Evolutionary conservation across 2,888 invertebrate genomes (phyloP).

Genomic region (Pristionchus arcanus): DNA sequence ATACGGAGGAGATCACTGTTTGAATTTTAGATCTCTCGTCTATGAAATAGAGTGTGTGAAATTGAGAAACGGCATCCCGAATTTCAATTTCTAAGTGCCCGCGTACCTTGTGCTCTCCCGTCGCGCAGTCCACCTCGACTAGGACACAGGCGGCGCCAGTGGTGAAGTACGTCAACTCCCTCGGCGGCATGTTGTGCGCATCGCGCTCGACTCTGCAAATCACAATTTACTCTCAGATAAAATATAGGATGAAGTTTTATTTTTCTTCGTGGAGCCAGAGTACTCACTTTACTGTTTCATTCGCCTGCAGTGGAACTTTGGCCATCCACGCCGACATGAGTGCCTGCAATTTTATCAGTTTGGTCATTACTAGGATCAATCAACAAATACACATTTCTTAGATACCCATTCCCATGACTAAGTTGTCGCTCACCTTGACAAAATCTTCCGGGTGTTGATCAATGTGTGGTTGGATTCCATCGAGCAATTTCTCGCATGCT

Average conservation of each 20-base stretch:
- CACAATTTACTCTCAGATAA: too few relatives aligned
- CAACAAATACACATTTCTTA: too few relatives aligned
- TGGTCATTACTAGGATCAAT: too few relatives aligned
- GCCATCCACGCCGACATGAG: slow-evolving; percentile 60
- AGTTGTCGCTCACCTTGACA: slow-evolving; percentile 48
- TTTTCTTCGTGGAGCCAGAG: too few relatives aligned
- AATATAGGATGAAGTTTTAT: too few relatives aligned
- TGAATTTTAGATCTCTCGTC: too few relatives aligned
- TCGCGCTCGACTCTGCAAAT: slow-evolving; percentile 63
- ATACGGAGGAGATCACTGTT: too few relatives aligned
- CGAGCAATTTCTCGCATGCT: slow-evolving; percentile 87
- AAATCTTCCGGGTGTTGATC: slow-evolving; percentile 58
- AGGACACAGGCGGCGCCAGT: slow-evolving; percentile 90
- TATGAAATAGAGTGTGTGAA: too few relatives aligned
- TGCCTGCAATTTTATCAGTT: slow-evolving; percentile 33
- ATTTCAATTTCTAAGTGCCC: too few relatives aligned
- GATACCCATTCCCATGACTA: too few relatives aligned
- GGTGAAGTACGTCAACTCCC: slow-evolving; percentile 85
- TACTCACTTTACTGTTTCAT: slow-evolving; percentile 65
- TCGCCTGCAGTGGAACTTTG: slow-evolving; percentile 65
- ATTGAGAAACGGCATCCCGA: too few relatives aligned
- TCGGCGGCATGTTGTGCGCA: slow-evolving; percentile 56
- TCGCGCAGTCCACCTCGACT: slow-evolving; percentile 93
- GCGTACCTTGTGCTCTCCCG: slow-evolving; percentile 91
- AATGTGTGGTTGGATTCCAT: slow-evolving; percentile 86